Percentiles rank a stretch among this genome's conserved stretches.
Conservation (phyloP, 1,140 invertebrate species). For the Drosophila pectinifera region DNA sequence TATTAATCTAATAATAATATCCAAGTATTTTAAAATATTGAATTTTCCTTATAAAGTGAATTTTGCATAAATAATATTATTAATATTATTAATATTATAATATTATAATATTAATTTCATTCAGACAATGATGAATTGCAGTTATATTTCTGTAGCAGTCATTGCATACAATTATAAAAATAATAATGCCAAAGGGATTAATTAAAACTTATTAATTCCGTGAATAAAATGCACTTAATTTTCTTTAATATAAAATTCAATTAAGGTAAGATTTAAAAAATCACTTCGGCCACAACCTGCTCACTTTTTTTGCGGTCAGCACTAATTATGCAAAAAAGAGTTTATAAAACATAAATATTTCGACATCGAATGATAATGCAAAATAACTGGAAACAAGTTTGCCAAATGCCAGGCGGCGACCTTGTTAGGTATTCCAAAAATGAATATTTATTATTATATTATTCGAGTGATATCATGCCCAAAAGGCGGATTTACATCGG, state of each 20-base stretch:
- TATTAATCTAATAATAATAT: too few species aligned
- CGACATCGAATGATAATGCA: slow-evolving; percentile 40
- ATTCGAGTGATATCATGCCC: slow-evolving; percentile 59
- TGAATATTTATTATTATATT: too few species aligned
- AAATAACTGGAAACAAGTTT: slow-evolving; percentile 55
- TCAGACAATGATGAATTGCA: too few species aligned
- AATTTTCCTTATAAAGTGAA: too few species aligned
- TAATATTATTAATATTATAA: too few species aligned
- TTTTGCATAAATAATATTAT: too few species aligned
- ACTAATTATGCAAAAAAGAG: slow-evolving; percentile 25
- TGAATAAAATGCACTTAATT: neutral
- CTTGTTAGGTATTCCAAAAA: slow-evolving; percentile 57
- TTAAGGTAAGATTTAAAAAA: slow-evolving; percentile 11
- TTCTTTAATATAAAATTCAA: neutral
- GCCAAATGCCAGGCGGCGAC: slow-evolving; percentile 49
- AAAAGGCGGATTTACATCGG: slow-evolving; percentile 34
- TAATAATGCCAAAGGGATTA: too few species aligned
- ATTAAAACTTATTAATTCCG: too few species aligned
- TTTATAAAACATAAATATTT: slow-evolving; percentile 32
- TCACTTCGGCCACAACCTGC: slow-evolving; percentile 9
- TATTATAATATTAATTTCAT: too few species aligned
- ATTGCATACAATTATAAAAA: too few species aligned
- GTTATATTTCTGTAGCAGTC: too few species aligned
- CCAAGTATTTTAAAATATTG: too few species aligned
- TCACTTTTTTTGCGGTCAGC: neutral